phyloP scores from a whole-genome alignment of 2,113 vertebrate genomes.

The Apodemus sylvaticus region DNA sequence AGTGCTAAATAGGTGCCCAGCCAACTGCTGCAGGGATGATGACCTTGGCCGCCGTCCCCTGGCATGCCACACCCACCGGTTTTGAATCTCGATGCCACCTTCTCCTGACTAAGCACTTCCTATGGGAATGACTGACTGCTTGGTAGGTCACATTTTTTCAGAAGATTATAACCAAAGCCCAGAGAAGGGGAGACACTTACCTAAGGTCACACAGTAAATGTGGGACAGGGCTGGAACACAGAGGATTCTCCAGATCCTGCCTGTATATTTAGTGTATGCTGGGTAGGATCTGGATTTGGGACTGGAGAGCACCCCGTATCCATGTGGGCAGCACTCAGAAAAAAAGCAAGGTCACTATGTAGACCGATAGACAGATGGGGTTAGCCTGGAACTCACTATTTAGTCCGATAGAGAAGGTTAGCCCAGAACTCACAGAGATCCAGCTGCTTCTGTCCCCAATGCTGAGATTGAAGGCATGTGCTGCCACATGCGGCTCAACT shows the following conservation, averaged over 20 bases:
- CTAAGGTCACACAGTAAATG: constrained; percentile 18
- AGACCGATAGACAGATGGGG: not conserved
- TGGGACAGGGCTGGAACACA: not conserved
- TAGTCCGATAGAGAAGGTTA: not conserved
- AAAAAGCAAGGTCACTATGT: not conserved
- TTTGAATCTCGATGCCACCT: not conserved
- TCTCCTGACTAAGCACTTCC: not conserved
- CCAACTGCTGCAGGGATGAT: not conserved
- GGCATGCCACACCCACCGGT: not conserved
- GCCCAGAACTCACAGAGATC: not conserved
- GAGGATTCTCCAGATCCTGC: too few species aligned
- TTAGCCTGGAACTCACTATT: not conserved
- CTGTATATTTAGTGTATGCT: not conserved
- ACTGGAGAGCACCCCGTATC: not conserved
- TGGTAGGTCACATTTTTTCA: not conserved
- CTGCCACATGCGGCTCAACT: not conserved
- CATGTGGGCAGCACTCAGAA: not conserved
- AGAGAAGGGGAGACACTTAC: not conserved
- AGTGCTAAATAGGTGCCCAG: not conserved
- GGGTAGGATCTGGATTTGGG: not conserved
- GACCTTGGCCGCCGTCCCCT: not conserved
- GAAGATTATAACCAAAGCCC: constrained; percentile 1
- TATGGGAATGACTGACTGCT: not conserved
- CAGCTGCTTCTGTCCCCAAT: too few species aligned
- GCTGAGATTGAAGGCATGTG: not conserved